Percentiles rank a stretch among this genome's conserved stretches.
Evolutionary conservation across 2,113 vertebrate genomes (phyloP).

Genomic region (Sinocyclocheilus rhinocerous): DNA sequence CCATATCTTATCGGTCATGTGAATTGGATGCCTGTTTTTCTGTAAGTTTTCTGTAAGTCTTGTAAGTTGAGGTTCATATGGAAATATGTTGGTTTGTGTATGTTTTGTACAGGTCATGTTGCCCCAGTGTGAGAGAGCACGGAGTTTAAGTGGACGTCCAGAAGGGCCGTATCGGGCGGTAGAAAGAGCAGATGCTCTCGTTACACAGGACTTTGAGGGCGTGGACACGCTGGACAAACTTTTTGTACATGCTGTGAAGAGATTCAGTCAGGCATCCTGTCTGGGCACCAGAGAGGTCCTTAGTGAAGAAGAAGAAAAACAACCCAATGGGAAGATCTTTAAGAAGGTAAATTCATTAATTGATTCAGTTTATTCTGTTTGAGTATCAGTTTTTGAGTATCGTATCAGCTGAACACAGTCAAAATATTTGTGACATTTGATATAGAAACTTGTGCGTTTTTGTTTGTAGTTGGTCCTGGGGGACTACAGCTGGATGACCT

Average conservation of each 20-base stretch:
- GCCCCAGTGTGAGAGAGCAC: slow-evolving; percentile 44
- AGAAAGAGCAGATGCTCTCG: slow-evolving; percentile 84
- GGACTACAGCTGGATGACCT: slow-evolving; percentile 89
- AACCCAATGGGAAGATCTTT: slow-evolving; percentile 93
- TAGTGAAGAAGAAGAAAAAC: slow-evolving; percentile 91
- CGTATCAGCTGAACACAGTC: background rate
- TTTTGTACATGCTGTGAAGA: slow-evolving; percentile 84
- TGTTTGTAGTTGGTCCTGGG: slow-evolving; percentile 87
- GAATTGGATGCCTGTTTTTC: background rate
- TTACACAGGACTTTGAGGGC: slow-evolving; percentile 85
- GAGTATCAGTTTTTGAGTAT: background rate
- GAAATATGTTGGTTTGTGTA: slow-evolving; percentile 22
- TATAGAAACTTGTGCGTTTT: background rate
- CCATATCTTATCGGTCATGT: background rate
- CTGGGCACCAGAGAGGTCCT: slow-evolving; percentile 90
- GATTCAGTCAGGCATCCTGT: slow-evolving; percentile 82
- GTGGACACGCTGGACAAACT: slow-evolving; percentile 93
- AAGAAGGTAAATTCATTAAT: slow-evolving; percentile 84
- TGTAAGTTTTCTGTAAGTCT: no score
- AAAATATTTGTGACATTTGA: background rate
- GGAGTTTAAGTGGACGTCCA: slow-evolving; percentile 65
- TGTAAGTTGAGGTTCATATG: background rate
- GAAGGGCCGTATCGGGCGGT: slow-evolving; percentile 92
- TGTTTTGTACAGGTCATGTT: slow-evolving; percentile 19
- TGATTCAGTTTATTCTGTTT: background rate